Evolutionary conservation across 2,113 vertebrate species (phyloP), one percentile per base, ranked within the genome.

Genomic region (Silurus asotus): DNA sequence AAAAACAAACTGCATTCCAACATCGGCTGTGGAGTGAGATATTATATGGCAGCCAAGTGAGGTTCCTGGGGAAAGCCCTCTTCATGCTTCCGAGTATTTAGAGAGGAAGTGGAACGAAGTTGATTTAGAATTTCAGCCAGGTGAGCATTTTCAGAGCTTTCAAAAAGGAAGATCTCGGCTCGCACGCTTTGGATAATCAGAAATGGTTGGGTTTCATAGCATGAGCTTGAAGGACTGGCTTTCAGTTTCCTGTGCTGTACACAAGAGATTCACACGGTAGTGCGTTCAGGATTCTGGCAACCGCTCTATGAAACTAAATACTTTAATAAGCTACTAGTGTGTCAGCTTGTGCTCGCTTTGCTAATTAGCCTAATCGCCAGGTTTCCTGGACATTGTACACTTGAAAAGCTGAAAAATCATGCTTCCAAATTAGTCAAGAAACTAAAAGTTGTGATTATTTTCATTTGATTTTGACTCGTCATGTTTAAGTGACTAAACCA

Each of bases 301-400:
- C 78, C 64, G 13, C 74, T n/a, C 80, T 79, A 89, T 90, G 92
- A 93, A 93, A 92, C 86, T 6, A 85, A 84, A 93, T 89, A 87
- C 89, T 84, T 84, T 89, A 93, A 91, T 92, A 89, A 59, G 78
- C 28, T 58, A 23, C 49, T 83, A 37, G 48, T 55, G 48, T 79
- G 84, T 89, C 88, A 61, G 58, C 59, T 72, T 74, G 58, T 55
- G 70, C n/a, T 85, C 45, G 19, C 69, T 37, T n/a, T 78, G 85
- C 11, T 92, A 88, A 88, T 90, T 90, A 92, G 55, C 70, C 89
- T 89, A 88, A 90, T 88, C 87, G 84, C 67, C 8, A 49, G 85
- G 67, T 81, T 70, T 75, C 84, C 82, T 91, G 89, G 91, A 86
- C 88, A 75, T 61, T 59, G 13, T 67, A 14, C 2, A 69, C n/a